Base-by-base conservation (phyloP, 2,797 vertebrate species). In the Euphonia xanthogaster region DNA sequence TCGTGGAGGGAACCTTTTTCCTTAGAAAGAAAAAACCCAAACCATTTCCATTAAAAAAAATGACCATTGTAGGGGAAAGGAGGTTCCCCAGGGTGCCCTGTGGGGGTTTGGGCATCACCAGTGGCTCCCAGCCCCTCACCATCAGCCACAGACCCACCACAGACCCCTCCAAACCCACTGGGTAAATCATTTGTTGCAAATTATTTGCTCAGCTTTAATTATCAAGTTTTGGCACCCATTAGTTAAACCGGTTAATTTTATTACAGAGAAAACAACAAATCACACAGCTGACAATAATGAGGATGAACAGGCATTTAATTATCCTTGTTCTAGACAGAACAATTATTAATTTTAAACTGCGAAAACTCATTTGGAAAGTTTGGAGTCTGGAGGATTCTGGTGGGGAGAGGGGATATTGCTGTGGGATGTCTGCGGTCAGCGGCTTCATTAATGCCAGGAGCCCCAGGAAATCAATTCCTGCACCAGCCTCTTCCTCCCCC, bases 241-340 rank as follows among this genome's bases (percentile, higher is more conserved):
- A 93, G 93, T 77, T 63, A 65, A 93, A 96, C 86, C 79, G 79
- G 95, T 84, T 92, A 96, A 94, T 74, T 94, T 94, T 90, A 84
- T 93, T 91, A 90, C 40, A 24, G 90, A 24, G 96, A 95, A 96
- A 91, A 96, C 96, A 97, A 94, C 91, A 95, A 96, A 94, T 97
- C 95, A 83, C 93, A 12, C 68, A 73, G 89, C 94, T 81, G 88
- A 95, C 94, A 87, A 94, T 94, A 95, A 97, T 81, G 65, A 68
- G 93, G 79, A 86, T 78, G 96, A 96, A 47, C 88, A 94, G 96
- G 89, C 96, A 92, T 96, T 97, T 97, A 83, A 97, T 97, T 93
- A 92, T 55, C 81, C 95, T 75, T 66, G 93, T 95, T 67, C 30
- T 31, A 96, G 96, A 95, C 88, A 58, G 95, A 88, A 60, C 20